Conservation (phyloP, 2,888 invertebrate genomes). For the Saturnia pavonia region DNA sequence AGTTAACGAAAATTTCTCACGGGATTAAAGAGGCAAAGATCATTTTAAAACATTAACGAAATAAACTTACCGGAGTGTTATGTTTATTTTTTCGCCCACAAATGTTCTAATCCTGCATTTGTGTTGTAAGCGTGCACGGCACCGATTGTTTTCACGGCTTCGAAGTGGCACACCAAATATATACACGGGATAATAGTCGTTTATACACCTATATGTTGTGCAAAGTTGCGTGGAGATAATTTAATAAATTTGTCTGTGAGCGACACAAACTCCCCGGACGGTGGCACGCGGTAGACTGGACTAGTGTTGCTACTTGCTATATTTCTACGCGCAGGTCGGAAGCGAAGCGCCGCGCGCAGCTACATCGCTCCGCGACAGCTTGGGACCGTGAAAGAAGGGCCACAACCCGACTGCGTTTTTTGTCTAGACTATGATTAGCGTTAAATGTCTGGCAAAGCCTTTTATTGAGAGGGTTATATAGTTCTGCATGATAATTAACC, state of each 20-base stretch:
- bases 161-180: constrained; percentile 56
- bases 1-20: constrained; percentile 31
- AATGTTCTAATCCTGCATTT: constrained; percentile 63
- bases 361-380: constrained; percentile 44
- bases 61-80: constrained; percentile 73
- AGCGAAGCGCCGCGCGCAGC: constrained; percentile 30
- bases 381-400: constrained; percentile 70
- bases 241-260: constrained; percentile 24
- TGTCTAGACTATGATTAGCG: constrained; percentile 73
- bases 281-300: constrained; percentile 63
- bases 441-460: constrained; percentile 61
- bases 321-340: constrained; percentile 40
- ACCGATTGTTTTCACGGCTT: constrained; percentile 51
- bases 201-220: constrained; percentile 55
- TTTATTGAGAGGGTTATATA: constrained; percentile 47
- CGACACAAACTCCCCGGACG: constrained; percentile 53
- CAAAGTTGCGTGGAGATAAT: constrained; percentile 53
- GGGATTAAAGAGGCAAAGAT: constrained; percentile 40
- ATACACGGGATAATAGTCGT: constrained; percentile 51
- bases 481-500: constrained; percentile 26
- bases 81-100: constrained; percentile 71
- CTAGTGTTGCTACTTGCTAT: constrained; percentile 37
- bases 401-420: constrained; percentile 69
- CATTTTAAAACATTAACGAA: constrained; percentile 43
- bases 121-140: constrained; percentile 57